Percentiles rank a stretch among this genome's conserved stretches.
Evolutionary conservation across 2,888 invertebrate genomes (phyloP).

Genomic region (Sinodicranocentrus sp.): DNA sequence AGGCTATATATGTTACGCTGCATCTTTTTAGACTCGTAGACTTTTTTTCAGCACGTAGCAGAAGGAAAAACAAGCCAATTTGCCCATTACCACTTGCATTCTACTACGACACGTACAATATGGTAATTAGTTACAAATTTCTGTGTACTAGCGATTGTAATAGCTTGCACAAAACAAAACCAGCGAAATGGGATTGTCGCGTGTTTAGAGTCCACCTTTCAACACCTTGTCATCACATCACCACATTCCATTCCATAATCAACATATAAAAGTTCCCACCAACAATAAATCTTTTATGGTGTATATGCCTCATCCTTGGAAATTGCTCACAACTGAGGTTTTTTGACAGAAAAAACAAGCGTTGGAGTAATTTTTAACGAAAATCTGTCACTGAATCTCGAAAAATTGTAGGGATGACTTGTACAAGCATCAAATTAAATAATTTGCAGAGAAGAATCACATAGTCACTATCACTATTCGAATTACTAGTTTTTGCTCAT

Average conservation of each 20-base stretch:
- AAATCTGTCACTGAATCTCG: conserved; percentile 5
- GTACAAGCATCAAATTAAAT: conserved; percentile 25
- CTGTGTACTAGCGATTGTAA: neutral
- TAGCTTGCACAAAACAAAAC: conserved; percentile 7
- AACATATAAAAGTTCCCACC: neutral
- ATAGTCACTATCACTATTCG: too few relatives aligned
- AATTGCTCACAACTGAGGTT: neutral
- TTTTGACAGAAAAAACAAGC: conserved; percentile 20
- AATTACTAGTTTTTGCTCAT: too few relatives aligned
- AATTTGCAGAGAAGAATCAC: conserved; percentile 40
- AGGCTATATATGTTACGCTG: neutral
- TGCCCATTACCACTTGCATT: neutral
- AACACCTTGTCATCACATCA: conserved; percentile 44
- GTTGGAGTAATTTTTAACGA: conserved; percentile 11
- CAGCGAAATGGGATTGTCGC: conserved; percentile 25
- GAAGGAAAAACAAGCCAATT: neutral
- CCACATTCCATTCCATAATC: conserved; percentile 13
- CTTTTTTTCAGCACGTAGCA: conserved; percentile 15
- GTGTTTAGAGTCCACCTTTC: conserved; percentile 32
- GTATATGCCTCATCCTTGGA: neutral
- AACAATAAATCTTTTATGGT: neutral
- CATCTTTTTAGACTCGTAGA: neutral
- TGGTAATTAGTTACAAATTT: conserved; percentile 41
- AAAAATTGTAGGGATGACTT: neutral
- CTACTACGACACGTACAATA: neutral